Conservation (phyloP, 2,797 vertebrate genomes). For the Tarsius wallacei region DNA sequence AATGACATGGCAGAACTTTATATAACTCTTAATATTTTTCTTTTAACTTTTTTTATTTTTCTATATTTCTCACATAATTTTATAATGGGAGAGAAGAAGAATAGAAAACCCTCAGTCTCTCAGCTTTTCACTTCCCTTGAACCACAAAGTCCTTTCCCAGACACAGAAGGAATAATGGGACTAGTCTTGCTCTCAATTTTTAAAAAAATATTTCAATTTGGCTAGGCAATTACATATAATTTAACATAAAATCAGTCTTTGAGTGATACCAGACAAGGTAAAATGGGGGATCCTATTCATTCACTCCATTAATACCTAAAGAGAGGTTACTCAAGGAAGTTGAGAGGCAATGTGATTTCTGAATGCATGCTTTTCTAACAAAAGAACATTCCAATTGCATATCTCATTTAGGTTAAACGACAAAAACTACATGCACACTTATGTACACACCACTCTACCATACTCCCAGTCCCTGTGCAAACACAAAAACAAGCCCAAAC, state of each 20-base stretch:
- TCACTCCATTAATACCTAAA: conserved; percentile 79
- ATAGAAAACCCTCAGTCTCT: not conserved
- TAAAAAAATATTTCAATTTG: conserved; percentile 75
- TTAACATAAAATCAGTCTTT: conserved; percentile 80
- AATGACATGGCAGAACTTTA: conserved; percentile 9
- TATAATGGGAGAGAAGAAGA: not conserved
- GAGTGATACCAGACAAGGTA: conserved; percentile 72
- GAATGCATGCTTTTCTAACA: conserved; percentile 72
- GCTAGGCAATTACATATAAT: conserved; percentile 80
- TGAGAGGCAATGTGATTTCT: conserved; percentile 68
- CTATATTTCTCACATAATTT: conserved; percentile 14
- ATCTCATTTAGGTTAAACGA: conserved; percentile 66
- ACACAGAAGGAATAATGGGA: conserved; percentile 60
- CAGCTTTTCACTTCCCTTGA: conserved; percentile 47
- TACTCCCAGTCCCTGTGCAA: not conserved
- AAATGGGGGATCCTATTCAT: conserved; percentile 77
- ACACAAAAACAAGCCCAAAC: conserved; percentile 61
- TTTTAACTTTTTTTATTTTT: not conserved
- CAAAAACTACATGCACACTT: conserved; percentile 20
- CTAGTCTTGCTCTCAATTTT: conserved; percentile 56
- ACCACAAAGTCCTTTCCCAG: not conserved
- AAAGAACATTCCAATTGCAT: conserved; percentile 67
- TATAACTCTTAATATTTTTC: conserved; percentile 14
- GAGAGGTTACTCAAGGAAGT: conserved; percentile 69
- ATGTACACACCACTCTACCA: not conserved